Conservation (phyloP, 2,113 vertebrate species). For the Morphnarchus princeps region DNA sequence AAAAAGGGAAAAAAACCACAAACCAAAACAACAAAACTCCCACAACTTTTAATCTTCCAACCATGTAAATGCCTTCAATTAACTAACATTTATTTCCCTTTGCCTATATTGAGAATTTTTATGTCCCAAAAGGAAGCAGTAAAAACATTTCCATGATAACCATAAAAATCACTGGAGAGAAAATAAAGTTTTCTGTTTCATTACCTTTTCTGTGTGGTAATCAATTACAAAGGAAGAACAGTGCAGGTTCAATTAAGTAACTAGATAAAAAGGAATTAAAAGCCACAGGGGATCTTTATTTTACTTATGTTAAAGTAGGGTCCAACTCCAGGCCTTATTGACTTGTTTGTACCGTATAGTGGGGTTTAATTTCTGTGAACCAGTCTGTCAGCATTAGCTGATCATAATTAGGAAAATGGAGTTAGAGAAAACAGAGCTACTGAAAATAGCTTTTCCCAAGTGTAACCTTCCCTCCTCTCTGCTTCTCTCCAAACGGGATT, state of each 20-base stretch:
- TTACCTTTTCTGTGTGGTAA: slow-evolving; percentile 31
- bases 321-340: background rate
- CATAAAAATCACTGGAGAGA: slow-evolving; percentile 16
- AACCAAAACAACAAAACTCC: background rate
- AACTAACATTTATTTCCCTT: background rate
- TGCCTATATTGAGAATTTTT: background rate
- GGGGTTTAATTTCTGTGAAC: slow-evolving; percentile 13
- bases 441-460: slow-evolving; percentile 29
- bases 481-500: slow-evolving; percentile 4
- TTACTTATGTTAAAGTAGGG: background rate
- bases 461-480: background rate
- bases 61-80: background rate
- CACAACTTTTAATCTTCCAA: background rate
- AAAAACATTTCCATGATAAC: slow-evolving; percentile 18
- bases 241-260: slow-evolving; percentile 39
- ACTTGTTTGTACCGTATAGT: background rate
- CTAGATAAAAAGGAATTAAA: slow-evolving; percentile 52
- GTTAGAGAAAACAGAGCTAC: slow-evolving; percentile 1
- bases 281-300: slow-evolving; percentile 27
- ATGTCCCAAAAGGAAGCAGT: background rate
- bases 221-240: slow-evolving; percentile 14
- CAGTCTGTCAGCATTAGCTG: slow-evolving; percentile 16
- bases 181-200: slow-evolving; percentile 38
- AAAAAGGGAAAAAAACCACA: background rate
- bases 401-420: slow-evolving; percentile 14